These are phyloP conservation scores for Helleia helle DNA, from an alignment of 2,888 invertebrate species.

Conservation along the genomic window DNA sequence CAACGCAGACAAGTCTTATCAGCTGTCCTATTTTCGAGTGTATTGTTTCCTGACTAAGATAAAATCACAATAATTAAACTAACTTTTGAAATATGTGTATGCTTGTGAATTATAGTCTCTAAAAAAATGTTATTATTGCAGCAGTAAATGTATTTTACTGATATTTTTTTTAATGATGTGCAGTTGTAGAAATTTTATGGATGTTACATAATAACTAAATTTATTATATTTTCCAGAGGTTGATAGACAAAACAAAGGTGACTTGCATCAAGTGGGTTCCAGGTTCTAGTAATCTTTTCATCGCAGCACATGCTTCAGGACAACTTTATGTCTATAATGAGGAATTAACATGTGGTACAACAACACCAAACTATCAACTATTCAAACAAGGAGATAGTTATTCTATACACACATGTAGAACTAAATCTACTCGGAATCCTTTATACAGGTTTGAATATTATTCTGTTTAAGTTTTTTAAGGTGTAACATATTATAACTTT, in stretches of 20 bases:
- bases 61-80: background rate
- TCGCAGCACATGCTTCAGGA: constrained; percentile 96
- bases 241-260: constrained; percentile 94
- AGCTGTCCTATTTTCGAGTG: background rate
- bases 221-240: constrained; percentile 75
- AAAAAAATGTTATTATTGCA: too few relatives aligned
- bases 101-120: too few relatives aligned
- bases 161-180: too few relatives aligned
- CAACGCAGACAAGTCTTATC: background rate
- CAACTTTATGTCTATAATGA: constrained; percentile 98
- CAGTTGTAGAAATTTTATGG: too few relatives aligned
- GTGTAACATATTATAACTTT: too few relatives aligned
- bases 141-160: too few relatives aligned
- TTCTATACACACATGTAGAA: constrained; percentile 95
- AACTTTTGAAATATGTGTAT: background rate
- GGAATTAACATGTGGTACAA: constrained; percentile 91
- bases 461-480: background rate
- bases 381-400: constrained; percentile 96
- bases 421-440: constrained; percentile 96
- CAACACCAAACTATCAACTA: constrained; percentile 94
- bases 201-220: too few relatives aligned
- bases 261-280: constrained; percentile 99
- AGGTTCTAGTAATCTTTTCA: constrained; percentile 92
- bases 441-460: constrained; percentile 55
- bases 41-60: background rate